A percentile compares a stretch with the other conserved stretches of the same genome.
Evolutionary conservation across 1,140 invertebrate genomes (phyloP).

Genomic region (Lerema accius): DNA sequence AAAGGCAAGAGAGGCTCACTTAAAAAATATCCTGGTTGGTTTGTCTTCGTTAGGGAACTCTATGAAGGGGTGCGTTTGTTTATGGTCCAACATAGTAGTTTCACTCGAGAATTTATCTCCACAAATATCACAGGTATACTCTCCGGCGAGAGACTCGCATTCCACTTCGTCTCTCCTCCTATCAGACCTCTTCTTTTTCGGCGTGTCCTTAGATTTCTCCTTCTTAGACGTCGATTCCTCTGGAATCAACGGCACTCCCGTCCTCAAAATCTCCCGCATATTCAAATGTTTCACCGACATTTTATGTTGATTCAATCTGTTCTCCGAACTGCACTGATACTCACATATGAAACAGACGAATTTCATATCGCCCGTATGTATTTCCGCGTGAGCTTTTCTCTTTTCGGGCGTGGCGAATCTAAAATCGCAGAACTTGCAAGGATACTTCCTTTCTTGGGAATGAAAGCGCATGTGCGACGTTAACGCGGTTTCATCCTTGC

Average conservation of each 20-base stretch:
- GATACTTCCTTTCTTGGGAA: conserved; percentile 65
- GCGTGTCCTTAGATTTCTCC: conserved; percentile 33
- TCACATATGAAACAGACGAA: conserved; percentile 78
- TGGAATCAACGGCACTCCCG: conserved; percentile 52
- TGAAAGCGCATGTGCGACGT: conserved; percentile 70
- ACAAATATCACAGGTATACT: conserved; percentile 64
- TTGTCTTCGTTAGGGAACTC: conserved; percentile 73
- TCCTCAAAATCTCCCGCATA: conserved; percentile 68
- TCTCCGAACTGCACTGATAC: conserved; percentile 72
- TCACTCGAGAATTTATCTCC: conserved; percentile 65
- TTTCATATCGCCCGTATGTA: conserved; percentile 75
- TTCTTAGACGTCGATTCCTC: conserved; percentile 48
- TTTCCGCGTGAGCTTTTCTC: conserved; percentile 62
- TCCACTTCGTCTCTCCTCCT: conserved; percentile 41
- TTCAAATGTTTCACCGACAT: conserved; percentile 65
- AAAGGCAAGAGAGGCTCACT: conserved; percentile 53
- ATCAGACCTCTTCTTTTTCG: conserved; percentile 44
- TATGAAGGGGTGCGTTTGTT: conserved; percentile 74
- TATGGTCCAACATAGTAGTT: conserved; percentile 65
- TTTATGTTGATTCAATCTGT: conserved; percentile 68
- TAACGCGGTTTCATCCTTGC: conserved; percentile 65
- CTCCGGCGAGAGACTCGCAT: conserved; percentile 15
- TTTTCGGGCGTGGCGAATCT: conserved; percentile 72
- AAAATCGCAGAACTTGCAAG: conserved; percentile 76
- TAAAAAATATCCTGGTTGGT: conserved; percentile 78